Base-by-base conservation (phyloP, 2,113 vertebrate species). In the Paraplagusia blochii region DNA sequence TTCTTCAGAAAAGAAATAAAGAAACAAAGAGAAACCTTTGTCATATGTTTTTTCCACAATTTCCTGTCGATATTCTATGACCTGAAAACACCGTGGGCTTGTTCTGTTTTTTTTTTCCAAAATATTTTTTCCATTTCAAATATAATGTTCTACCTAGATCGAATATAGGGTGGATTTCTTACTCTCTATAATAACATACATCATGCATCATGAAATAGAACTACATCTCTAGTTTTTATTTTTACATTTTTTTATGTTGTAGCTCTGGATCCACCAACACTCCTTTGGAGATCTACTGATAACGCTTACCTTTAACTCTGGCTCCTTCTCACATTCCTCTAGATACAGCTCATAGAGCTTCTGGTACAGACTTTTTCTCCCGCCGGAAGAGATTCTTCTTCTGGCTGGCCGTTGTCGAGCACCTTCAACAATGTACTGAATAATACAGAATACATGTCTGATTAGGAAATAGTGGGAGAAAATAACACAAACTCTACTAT, bases 321-420 rank as follows among this genome's bases (percentile, higher is more conserved):
- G 96, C 74, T 99, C 97, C 84, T 96, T 99, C 85, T 98, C 96
- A 93, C 95, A 98, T 93, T 99, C 96, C 83, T 99, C 97, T 75
- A 95, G 91, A 85, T 98, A 98, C 29, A 98, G 86, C 85, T 99
- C 96, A 92, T 99, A 95, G 58, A 99, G 93, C 82, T 99, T 99
- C 89, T 99, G 96, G 91, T 97, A 95, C 67, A 99, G 86, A 79
- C 95, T 97, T 88, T 98, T 99, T 85, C 93, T 96, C 81, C 93
- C 95, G 67, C 93, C 88, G 17, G 95, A 94, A 57, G 94, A 90
- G 66, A 92, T 85, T 84, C 95, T 95, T 81, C 93, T 92, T 90
- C 94, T 96, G 67, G 93, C 93, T 74, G 97, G 96, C 82, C 93
- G 92, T 74, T 99, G 96, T 71, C 93, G 93, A 82, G 96, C 96